Conservation (phyloP, 1,140 invertebrate genomes). For the Hetaerina americana region DNA sequence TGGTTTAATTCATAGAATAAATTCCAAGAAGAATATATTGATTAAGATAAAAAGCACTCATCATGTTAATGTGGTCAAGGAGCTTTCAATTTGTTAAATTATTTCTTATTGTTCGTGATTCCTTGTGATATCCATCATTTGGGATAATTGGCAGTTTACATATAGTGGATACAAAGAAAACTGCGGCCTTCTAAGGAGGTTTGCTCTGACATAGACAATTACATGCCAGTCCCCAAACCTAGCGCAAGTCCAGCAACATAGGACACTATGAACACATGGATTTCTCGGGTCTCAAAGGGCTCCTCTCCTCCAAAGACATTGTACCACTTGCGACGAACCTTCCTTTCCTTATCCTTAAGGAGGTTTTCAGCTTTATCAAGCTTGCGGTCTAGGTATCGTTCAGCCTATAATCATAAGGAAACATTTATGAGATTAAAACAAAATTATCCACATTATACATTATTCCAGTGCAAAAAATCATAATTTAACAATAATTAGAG, state of each 20-base stretch:
- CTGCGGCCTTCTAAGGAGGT: no score
- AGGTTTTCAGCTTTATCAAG: conserved; percentile 58
- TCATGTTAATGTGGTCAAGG: no score
- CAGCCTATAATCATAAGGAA: conserved; percentile 41
- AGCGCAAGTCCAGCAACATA: conserved; percentile 58
- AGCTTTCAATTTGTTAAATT: no score
- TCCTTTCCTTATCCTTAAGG: conserved; percentile 48
- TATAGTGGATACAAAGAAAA: no score
- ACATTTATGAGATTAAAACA: not conserved
- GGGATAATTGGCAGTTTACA: no score
- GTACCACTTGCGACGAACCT: conserved; percentile 54
- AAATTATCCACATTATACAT: not conserved
- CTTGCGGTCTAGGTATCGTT: conserved; percentile 62
- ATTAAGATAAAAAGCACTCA: no score
- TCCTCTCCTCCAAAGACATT: conserved; percentile 46
- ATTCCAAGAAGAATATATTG: no score
- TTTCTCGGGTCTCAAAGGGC: conserved; percentile 47
- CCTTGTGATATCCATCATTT: no score
- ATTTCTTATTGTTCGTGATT: no score
- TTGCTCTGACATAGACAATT: not conserved
- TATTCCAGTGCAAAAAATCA: not conserved
- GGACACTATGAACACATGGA: conserved; percentile 58
- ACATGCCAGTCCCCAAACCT: conserved; percentile 32
- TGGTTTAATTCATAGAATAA: no score
- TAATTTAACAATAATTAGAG: not conserved